These are phyloP conservation scores for Apostichopus californicus DNA, from an alignment of 35 echinoderm and acorn worm species.

Conservation along the genomic window DNA sequence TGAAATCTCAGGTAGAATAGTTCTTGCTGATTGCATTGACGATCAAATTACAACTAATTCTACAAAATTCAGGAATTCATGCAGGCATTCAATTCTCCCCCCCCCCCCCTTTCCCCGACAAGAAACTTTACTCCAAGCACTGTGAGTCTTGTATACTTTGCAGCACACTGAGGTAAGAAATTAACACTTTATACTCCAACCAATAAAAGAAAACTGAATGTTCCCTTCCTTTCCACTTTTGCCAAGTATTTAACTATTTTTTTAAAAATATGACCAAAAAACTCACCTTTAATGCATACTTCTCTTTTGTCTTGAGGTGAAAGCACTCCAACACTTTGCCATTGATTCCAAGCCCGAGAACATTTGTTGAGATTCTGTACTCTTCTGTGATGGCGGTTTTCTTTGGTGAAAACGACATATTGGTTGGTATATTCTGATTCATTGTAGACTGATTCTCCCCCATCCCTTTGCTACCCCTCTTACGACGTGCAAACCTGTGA, in stretches of 20 bases:
- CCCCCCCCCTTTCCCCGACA: no score
- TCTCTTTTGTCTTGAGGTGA: constrained; percentile 67
- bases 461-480: constrained; percentile 63
- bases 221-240: no score
- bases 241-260: no score
- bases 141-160: no score
- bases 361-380: constrained; percentile 81
- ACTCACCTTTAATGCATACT: constrained; percentile 95
- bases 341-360: constrained; percentile 96
- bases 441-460: constrained; percentile 82
- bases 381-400: constrained; percentile 86
- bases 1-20: no score
- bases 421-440: constrained; percentile 33
- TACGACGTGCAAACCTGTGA: constrained; percentile 42
- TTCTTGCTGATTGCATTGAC: no score
- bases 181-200: background rate
- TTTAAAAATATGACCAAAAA: background rate
- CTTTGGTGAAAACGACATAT: constrained; percentile 71
- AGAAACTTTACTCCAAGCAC: no score
- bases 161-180: no score
- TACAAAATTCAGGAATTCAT: no score
- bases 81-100: no score
- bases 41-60: no score
- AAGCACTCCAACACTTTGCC: constrained; percentile 97
- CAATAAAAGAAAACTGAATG: background rate